Percentiles rank a stretch among this genome's conserved stretches.
These are phyloP conservation scores for Andrena haemorrhoa DNA, from an alignment of 2,888 invertebrate genomes.

Conservation along the genomic window DNA sequence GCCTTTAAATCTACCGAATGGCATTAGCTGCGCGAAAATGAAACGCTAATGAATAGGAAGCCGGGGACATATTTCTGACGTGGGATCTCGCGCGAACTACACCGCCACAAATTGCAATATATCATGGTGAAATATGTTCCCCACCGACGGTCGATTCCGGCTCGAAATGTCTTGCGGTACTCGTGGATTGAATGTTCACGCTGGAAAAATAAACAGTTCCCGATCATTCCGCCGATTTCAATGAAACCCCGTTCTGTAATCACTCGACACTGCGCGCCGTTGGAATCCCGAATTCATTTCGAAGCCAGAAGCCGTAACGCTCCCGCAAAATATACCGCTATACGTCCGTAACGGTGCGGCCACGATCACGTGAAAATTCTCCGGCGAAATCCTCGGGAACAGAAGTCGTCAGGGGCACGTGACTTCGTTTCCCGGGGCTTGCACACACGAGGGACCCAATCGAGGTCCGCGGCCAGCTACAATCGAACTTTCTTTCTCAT, in stretches of 20 bases:
- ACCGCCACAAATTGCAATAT: neutral
- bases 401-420: slow-evolving; percentile 51
- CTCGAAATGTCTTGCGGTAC: neutral
- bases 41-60: slow-evolving; percentile 34
- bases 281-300: slow-evolving; percentile 25
- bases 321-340: slow-evolving; percentile 26
- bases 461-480: slow-evolving; percentile 41
- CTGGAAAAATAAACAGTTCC: neutral
- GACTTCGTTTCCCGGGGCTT: slow-evolving; percentile 49
- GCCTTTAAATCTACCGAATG: slow-evolving; percentile 9
- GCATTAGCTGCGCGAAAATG: slow-evolving; percentile 17
- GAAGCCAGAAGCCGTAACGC: neutral
- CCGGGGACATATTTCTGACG: slow-evolving; percentile 10
- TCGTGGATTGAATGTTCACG: neutral
- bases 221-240: neutral
- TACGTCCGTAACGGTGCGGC: slow-evolving; percentile 22
- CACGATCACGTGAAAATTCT: slow-evolving; percentile 58
- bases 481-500: slow-evolving; percentile 47
- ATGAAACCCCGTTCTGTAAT: neutral
- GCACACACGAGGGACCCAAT: slow-evolving; percentile 52
- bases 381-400: slow-evolving; percentile 46
- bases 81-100: neutral
- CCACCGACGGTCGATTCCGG: neutral
- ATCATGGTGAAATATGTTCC: neutral
- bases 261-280: neutral